Conservation (phyloP, 2,113 vertebrate species). For the Oreochromis spilurus region DNA sequence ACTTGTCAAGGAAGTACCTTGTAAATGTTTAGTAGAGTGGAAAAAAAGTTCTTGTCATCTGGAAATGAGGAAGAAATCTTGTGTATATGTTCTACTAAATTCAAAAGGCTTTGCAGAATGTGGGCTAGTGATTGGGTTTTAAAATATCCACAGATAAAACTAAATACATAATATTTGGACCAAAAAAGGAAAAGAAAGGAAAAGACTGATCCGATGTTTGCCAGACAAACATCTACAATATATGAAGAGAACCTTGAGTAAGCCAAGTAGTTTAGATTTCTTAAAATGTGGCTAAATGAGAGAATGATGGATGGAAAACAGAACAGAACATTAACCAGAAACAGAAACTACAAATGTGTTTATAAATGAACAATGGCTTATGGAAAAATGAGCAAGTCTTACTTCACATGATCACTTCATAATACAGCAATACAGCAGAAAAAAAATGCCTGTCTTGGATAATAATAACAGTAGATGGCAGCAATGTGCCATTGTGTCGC, state of each 20-base stretch:
- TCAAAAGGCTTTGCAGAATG: neutral
- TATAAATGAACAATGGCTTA: neutral
- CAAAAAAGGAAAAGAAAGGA: neutral
- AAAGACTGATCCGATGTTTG: neutral
- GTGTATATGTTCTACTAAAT: neutral
- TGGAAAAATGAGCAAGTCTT: neutral
- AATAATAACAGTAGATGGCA: neutral
- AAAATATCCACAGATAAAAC: neutral
- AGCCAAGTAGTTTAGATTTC: rapidly evolving
- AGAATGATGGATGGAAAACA: neutral
- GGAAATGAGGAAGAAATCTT: neutral
- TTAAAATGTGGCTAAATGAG: neutral
- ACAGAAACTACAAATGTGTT: neutral
- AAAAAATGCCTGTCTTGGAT: neutral
- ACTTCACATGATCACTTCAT: neutral
- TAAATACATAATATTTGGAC: too few species aligned
- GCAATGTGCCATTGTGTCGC: neutral
- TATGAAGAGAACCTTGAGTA: neutral
- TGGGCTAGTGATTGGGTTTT: neutral
- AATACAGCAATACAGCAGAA: neutral
- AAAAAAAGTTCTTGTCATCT: neutral
- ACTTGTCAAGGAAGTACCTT: neutral
- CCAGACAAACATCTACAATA: neutral
- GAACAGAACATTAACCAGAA: neutral
- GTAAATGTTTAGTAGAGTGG: neutral